Conservation (phyloP, 2,888 invertebrate genomes). For the Dryomyza anilis region DNA sequence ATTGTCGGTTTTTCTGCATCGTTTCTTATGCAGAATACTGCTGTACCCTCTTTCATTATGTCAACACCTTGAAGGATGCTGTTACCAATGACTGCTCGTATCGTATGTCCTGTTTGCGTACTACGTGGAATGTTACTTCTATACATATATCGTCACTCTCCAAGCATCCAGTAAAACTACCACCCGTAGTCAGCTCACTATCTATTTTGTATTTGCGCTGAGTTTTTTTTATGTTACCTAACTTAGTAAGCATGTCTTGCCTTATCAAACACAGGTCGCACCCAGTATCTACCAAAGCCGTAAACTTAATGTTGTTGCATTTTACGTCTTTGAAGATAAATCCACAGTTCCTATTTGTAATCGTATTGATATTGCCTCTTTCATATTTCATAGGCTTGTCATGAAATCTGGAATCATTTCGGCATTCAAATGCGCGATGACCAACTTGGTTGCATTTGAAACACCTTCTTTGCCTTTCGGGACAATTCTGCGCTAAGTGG, state of each 20-base stretch:
- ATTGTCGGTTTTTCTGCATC: no score
- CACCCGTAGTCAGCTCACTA: not conserved
- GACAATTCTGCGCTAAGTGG: not conserved
- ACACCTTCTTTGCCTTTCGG: not conserved
- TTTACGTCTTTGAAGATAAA: not conserved
- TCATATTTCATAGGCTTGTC: not conserved
- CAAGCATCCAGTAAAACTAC: not conserved
- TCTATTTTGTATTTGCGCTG: not conserved
- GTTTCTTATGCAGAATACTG: no score
- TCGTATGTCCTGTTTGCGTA: not conserved
- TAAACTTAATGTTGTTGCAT: no score
- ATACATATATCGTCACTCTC: not conserved
- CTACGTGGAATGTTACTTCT: not conserved
- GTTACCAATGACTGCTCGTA: not conserved
- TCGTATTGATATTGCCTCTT: not conserved
- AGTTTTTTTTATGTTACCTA: not conserved
- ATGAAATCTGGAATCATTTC: not conserved
- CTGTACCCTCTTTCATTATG: no score
- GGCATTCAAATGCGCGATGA: not conserved
- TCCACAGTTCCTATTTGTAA: not conserved
- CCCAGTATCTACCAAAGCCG: not conserved
- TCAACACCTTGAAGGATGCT: not conserved
- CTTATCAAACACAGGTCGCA: not conserved
- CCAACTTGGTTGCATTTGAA: not conserved
- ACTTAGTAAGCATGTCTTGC: not conserved